Conservation (phyloP, 1,140 invertebrate species). For the Adoxophyes honmai region DNA sequence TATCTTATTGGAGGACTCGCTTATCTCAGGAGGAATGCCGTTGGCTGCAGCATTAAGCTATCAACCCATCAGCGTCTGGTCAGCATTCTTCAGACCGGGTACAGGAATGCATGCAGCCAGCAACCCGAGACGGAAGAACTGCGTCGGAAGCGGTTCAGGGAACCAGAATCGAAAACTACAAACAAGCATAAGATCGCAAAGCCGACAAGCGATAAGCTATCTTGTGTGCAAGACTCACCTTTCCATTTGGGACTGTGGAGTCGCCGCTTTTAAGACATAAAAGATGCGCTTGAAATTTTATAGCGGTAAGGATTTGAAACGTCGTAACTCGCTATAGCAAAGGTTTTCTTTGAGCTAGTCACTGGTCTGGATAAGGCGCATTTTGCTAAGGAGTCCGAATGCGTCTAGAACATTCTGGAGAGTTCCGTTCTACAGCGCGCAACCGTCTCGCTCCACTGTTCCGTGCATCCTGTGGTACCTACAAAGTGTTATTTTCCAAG, state of each 20-base stretch:
- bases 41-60: slow-evolving; percentile 54
- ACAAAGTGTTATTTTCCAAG: slow-evolving; percentile 60
- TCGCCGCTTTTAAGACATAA: background rate
- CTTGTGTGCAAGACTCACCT: background rate
- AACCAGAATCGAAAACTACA: slow-evolving; percentile 29
- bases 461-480: slow-evolving; percentile 58
- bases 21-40: slow-evolving; percentile 39
- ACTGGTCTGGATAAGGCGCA: background rate
- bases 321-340: background rate
- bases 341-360: background rate
- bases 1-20: slow-evolving; percentile 26
- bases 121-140: slow-evolving; percentile 73
- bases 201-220: slow-evolving; percentile 19
- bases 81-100: slow-evolving; percentile 64
- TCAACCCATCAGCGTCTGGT: slow-evolving; percentile 55
- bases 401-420: slow-evolving; percentile 24
- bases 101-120: slow-evolving; percentile 64
- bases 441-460: slow-evolving; percentile 72
- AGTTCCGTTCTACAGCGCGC: slow-evolving; percentile 54
- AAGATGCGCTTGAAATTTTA: slow-evolving; percentile 21
- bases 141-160: slow-evolving; percentile 71
- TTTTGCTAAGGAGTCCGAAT: background rate
- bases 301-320: background rate
- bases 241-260: slow-evolving; percentile 14
- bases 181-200: slow-evolving; percentile 23